Evolutionary conservation across 1,140 invertebrate species (phyloP).

Genomic region (Probaryconus sp.): DNA sequence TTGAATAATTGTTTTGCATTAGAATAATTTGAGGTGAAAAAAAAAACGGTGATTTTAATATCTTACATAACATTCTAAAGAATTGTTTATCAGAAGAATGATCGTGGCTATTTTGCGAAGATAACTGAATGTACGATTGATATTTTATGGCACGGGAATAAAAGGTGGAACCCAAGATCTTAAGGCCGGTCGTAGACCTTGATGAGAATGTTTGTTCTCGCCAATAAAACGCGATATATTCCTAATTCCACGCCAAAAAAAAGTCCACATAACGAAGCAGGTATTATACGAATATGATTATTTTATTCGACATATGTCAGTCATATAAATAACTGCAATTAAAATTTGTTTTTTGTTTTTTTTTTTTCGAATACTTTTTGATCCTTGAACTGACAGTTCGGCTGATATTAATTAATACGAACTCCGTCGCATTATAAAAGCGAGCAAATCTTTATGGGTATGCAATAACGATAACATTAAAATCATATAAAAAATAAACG

Average conservation of each 20-base stretch:
- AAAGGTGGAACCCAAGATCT: conserved; percentile 29
- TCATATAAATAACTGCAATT: conserved; percentile 17
- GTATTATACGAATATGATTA: conserved; percentile 8
- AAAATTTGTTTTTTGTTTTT: conserved; percentile 8
- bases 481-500: conserved; percentile 3
- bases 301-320: too few relatives aligned
- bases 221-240: conserved; percentile 3
- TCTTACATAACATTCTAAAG: background rate
- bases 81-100: conserved; percentile 20
- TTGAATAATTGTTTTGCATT: conserved; percentile 26
- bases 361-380: background rate
- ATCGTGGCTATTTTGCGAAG: background rate
- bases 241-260: conserved; percentile 18
- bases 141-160: conserved; percentile 27
- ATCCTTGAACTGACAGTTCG: conserved; percentile 21
- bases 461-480: conserved; percentile 7
- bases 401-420: conserved; percentile 26
- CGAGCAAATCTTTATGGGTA: conserved; percentile 15
- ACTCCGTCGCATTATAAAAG: conserved; percentile 19
- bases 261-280: background rate
- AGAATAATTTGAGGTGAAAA: conserved; percentile 22
- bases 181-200: conserved; percentile 60
- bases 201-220: conserved; percentile 27
- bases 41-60: conserved; percentile 13
- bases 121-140: conserved; percentile 20